These are phyloP conservation scores for Cyprinella venusta DNA, from an alignment of 2,797 vertebrate genomes.

Conservation along the genomic window DNA sequence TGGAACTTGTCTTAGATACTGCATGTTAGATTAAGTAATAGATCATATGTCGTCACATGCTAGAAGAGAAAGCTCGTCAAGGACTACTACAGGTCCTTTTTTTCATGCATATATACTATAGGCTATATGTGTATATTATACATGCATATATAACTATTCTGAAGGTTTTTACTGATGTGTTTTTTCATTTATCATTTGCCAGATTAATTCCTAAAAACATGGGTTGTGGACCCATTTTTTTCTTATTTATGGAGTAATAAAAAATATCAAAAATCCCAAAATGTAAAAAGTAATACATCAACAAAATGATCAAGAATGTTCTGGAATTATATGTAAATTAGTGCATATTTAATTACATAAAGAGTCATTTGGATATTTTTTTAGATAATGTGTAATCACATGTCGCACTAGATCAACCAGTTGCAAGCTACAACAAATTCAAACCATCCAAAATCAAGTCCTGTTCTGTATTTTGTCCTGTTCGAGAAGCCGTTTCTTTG, in stretches of 20 bases:
- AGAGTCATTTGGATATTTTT: neutral
- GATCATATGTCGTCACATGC: neutral
- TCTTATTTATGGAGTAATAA: neutral
- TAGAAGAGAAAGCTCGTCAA: neutral
- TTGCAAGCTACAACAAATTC: neutral
- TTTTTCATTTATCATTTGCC: neutral
- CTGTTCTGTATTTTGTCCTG: neutral
- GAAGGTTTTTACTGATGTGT: neutral
- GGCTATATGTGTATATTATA: too few species aligned
- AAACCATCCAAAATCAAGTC: neutral
- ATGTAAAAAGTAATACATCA: neutral
- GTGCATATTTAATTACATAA: neutral
- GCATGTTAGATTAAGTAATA: neutral
- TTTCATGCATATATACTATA: too few species aligned
- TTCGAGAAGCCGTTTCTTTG: neutral
- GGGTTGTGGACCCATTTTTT: too few species aligned
- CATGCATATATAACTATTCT: too few species aligned
- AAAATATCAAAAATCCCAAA: neutral
- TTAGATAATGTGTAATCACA: neutral
- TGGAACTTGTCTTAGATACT: neutral
- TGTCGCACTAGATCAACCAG: neutral
- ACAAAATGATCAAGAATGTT: neutral
- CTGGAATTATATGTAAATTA: neutral
- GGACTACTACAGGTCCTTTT: too few species aligned
- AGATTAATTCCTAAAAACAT: neutral